Base-by-base conservation (phyloP, 37 sponge, comb jelly and placozoan species). In the Corticium candelabrum region DNA sequence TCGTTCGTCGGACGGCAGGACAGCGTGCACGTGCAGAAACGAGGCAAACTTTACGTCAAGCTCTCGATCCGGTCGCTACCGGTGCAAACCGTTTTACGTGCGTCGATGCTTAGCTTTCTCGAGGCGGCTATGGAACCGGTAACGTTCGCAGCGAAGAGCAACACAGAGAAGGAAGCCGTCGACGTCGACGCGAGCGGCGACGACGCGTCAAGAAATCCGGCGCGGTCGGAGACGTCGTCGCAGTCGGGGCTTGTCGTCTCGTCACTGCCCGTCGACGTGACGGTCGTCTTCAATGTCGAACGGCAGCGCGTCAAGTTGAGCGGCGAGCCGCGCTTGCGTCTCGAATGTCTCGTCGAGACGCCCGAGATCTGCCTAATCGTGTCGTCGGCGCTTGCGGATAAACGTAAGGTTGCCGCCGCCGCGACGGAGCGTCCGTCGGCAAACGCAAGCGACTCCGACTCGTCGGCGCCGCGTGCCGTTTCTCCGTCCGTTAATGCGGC, bases 291-390 rank as follows among this genome's bases (percentile, higher is more conserved):
- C 62, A 50, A 50, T 21, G 62, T 50, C 62, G 62, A 50, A 27
- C 62, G 15, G 62, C 62, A 50, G 11, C 62, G 62, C 0, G 81
- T 96, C 1, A 74, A 79, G 37, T 85, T 96, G 32, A 81, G 89
- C 62, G 91, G 97, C 80, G 83, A 87, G 30, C 97, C 97, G 34
- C 80, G 83, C 77, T 92, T 93, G 0, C 79, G 81, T 76, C 89
- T 90, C 34, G 83, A 88, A 77, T 92, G 93, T 40, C 39, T 77
- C 36, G 83, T 96, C 4, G 83, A 79, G 40, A 86, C 88, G 33
- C 97, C 97, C 7, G 81, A 87, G 31, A 84, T 94, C 38, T 80
- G 77, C 38, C 68, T 90, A 37, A 81, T 82, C 1, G 41, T 82
- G 34, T 94, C 94, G 27, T 94, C 89, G 34, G 80, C 90, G 34